Base-by-base conservation (phyloP, 2,113 vertebrate genomes). In the Anolis sagrei region DNA sequence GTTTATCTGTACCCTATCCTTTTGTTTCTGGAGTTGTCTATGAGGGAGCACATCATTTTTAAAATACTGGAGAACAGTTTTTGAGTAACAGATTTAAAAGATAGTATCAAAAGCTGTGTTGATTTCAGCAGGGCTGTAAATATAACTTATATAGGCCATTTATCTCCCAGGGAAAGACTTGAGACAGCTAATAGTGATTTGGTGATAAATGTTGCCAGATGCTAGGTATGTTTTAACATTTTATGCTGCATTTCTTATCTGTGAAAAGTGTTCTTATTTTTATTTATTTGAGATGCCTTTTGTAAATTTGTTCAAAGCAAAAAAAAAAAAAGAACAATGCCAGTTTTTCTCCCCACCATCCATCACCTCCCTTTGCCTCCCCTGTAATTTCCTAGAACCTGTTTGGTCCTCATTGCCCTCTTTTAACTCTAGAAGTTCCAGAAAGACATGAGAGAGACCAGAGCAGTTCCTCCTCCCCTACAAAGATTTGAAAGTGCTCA, bases 121-220 rank as follows among this genome's bases (percentile, higher is more conserved):
- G 27, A 79, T 83, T 58, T 85, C 91, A 92, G 73, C 72, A 74
- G 68, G 83, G 83, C 44, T 89, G 83, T 92, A 92, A 90, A 89
- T 90, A 91, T 84, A 91, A 90, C 84, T 64, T 86, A 85, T 83
- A 83, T 89, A 79, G 82, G 79, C 86, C 88, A 90, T 90, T 93
- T 91, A 89, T 86, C 85, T 92, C 64, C 86, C 81, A 79, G 36
- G 82, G 58, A 64, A 87, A 91, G 72, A 88, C 81, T 82, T 76
- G 23, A 91, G 69, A 72, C 86, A 87, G 86, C 90, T 88, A 88
- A 70, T 70, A 81, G 29, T 86, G 80, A 90, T 5, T 79, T 85
- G 75, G 79, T 82, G 89, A 87, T 86, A 90, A 91, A 91, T 89
- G 89, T 75, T 89, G 80, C 77, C 87, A 91, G 81, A 91, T 90